Evolutionary conservation across 37 sponge, comb jelly and placozoan genomes (phyloP), one percentile per base, ranked within the genome.

Genomic region (Geodia barretti): DNA sequence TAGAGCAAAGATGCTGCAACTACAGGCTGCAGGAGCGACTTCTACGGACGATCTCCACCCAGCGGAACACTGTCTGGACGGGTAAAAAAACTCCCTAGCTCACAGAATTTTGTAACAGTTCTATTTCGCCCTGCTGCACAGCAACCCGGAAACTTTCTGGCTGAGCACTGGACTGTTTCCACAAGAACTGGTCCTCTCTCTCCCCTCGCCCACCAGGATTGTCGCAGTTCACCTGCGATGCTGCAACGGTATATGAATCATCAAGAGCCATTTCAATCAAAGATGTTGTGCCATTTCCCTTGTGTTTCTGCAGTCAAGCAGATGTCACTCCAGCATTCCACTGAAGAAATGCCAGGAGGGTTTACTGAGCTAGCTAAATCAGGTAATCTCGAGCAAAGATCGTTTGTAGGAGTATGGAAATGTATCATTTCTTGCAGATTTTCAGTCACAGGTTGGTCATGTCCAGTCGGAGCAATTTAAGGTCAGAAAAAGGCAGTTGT

Each of bases 101-200:
- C n/a, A n/a, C 19, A 25, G 21, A 60, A 36, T 82, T 29, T 5
- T 26, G 42, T 40, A 60, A 9, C 3, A 35, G 8, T 66, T 2
- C 37, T 7, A 72, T 79, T 17, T 75, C 61, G 21, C 19, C 73
- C 19, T 31, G 32, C 41, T 21, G n/a, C 63, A 5, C 62, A 94
- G 94, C 58, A 84, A 94, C 62, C 73, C 86, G 72, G 71, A 68
- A 69, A 86, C 94, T 32, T 94, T 68, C 64, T 94, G 94, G 94
- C 29, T 68, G 42, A 90, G 88, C 32, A 94, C 94, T 21, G 94
- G 94, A 41, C 34, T 94, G 72, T 94, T 72, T 59, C 94, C 94
- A 0, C 94, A 94, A 47, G 92, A 94, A 62, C 77, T 94, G 40
- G 71, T 94, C 41, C 31, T 94, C 35, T 65, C 81, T 2, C 83